Evolutionary conservation across 2,113 vertebrate species (phyloP).

Genomic region (Urocitellus parryii): DNA sequence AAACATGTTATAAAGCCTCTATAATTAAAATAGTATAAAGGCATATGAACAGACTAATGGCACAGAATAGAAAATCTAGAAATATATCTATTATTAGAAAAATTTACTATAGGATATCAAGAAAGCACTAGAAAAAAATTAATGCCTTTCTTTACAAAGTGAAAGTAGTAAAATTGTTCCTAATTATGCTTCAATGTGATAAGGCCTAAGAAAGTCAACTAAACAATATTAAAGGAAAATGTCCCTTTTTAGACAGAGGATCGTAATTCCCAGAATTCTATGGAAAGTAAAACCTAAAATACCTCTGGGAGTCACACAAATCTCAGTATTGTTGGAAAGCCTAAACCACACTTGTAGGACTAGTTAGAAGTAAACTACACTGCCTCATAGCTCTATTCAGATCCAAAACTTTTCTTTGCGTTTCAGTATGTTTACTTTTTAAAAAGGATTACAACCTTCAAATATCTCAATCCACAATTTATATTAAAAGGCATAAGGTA

Average conservation of each 20-base stretch:
- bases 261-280: neutral
- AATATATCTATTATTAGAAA: slow-evolving; percentile 4
- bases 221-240: slow-evolving; percentile 51
- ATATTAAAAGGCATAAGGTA: slow-evolving; percentile 56
- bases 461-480: slow-evolving; percentile 46
- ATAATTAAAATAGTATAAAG: slow-evolving; percentile 33
- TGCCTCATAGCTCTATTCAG: neutral
- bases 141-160: slow-evolving; percentile 36
- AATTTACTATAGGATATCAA: slow-evolving; percentile 30
- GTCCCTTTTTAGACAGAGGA: neutral
- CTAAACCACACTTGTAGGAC: neutral
- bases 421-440: slow-evolving; percentile 69
- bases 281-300: neutral
- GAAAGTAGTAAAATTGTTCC: neutral
- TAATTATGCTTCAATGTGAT: slow-evolving; percentile 4
- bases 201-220: slow-evolving; percentile 46
- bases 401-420: slow-evolving; percentile 26
- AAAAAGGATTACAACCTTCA: slow-evolving; percentile 26
- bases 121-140: neutral
- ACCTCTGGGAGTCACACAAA: slow-evolving; percentile 42
- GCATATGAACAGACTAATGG: neutral
- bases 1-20: slow-evolving; percentile 42
- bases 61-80: slow-evolving; percentile 50
- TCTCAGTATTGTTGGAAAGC: neutral
- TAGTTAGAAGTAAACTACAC: slow-evolving; percentile 30